Evolutionary conservation across 2,797 vertebrate genomes (phyloP), one percentile per base, ranked within the genome.

Genomic region (Phalanger gymnotis): DNA sequence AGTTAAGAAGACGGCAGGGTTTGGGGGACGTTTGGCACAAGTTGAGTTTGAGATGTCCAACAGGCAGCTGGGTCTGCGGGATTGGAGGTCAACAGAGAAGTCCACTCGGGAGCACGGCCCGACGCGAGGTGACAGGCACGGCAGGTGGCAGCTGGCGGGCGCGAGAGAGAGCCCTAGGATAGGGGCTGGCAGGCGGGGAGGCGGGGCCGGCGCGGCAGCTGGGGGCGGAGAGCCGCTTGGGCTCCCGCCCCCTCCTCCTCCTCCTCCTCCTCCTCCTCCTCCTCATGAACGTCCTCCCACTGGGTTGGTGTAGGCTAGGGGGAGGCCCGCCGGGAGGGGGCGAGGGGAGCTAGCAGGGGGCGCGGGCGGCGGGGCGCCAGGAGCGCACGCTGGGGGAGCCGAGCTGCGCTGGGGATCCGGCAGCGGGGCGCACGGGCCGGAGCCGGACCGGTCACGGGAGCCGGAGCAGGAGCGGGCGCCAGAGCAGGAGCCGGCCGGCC

Each of bases 281-380:
- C 97, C 96, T 95, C 61, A 2, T 40, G 66, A 31, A 53, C 89
- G 47, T 90, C 28, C 52, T 31, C 91, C 54, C 58, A 16, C 0
- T 56, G 90, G 28, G 28, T 51, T 0, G 54, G 93, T 55, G 1
- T 92, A n/a, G 96, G 95, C 94, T 90, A 91, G 92, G 93, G 96
- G 97, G 96, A 96, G 96, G 96, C 94, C 95, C 94, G 95, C 93
- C n/a, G 89, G 96, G 96, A 95, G 95, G 96, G 96, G 94, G 96
- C 81, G 94, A 97, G 94, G 58, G 87, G 96, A 93, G 94, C 19
- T 52, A 89, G 40, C 95, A 91, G 96, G 95, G 97, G 97, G 97
- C 92, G 96, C 91, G 81, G 91, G 87, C 93, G 22, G 53, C 54
- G 90, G 91, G 94, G 94, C 91, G 58, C 53, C 28, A 25, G 81